Evolutionary conservation across 2,888 invertebrate species (phyloP), one percentile per base, ranked within the genome.

Genomic region (Lepidochitona cinerea): DNA sequence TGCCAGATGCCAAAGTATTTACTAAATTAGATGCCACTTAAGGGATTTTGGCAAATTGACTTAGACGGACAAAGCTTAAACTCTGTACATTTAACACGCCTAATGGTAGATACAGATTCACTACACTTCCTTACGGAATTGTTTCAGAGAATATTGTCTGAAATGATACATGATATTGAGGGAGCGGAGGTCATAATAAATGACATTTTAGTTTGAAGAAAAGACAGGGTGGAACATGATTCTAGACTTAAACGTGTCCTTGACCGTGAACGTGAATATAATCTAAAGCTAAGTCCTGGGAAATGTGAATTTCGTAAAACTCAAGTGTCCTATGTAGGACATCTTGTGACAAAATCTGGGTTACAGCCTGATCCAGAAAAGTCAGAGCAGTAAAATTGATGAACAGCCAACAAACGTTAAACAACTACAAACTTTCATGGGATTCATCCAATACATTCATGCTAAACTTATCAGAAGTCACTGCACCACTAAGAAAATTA

Each of bases 361-460:
- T 32, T 81, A 0, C 71, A 69, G 18, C 79, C 79, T 6, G 69
- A 74, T 66, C 54, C 73, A 37, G 71, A 73, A 81, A 74, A 33
- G 70, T 12, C 26, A 6, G 69, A 52, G 79, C 81, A 4, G 77
- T 82, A 1, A 33, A 23, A 12, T 23, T 75, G 14, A 71, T 78
- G 26, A 54, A 68, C 64, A 53, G 6, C 83, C 79, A 26, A n/a
- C 53, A 18, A 74, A 80, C 41, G 73, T 75, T 5, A 74, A 59
- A 12, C 79, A 79, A 59, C 54, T 82, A 36, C 64, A 75, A 64
- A 41, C 72, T 12, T 26, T 77, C 7, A 26, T 81, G 7, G 81
- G 80, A 67, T 52, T 18, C 72, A 82, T 52, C 29, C 35, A 3
- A 65, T 32, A 12, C 78, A 77, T 76, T 7, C 36, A 7, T 80